Conservation (phyloP, 2,888 invertebrate species). For the Panopea generosa region DNA sequence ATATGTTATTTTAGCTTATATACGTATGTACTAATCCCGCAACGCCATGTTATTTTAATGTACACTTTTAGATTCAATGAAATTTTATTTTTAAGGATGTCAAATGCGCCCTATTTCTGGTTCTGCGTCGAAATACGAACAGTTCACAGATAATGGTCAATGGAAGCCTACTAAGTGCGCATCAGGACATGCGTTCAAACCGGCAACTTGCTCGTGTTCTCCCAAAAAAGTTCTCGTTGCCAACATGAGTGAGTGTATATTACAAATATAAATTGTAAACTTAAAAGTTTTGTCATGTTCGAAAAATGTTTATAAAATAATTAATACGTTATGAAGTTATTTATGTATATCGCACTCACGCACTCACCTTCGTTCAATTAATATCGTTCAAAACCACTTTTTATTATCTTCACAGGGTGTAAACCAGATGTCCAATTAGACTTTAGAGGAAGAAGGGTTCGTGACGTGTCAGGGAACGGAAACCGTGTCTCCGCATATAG, state of each 20-base stretch:
- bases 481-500: constrained; percentile 16
- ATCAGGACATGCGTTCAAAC: constrained; percentile 46
- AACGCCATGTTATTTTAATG: too few relatives aligned
- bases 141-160: constrained; percentile 52
- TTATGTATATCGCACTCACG: too few relatives aligned
- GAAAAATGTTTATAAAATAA: background rate
- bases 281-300: too few relatives aligned
- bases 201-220: constrained; percentile 49
- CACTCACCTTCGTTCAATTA: too few relatives aligned
- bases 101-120: constrained; percentile 42
- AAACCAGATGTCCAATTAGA: constrained; percentile 50
- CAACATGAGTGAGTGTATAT: constrained; percentile 27
- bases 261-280: background rate
- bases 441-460: constrained; percentile 22
- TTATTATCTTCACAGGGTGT: constrained; percentile 40
- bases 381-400: background rate
- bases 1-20: too few relatives aligned
- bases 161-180: constrained; percentile 44
- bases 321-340: too few relatives aligned
- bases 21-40: too few relatives aligned
- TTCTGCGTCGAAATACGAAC: constrained; percentile 43
- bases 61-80: too few relatives aligned
- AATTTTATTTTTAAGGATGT: constrained; percentile 46
- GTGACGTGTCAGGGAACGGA: constrained; percentile 49
- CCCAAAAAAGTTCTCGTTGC: constrained; percentile 24